These are phyloP conservation scores for Mastacembelus armatus DNA, from an alignment of 2,797 vertebrate genomes.

Conservation along the genomic window DNA sequence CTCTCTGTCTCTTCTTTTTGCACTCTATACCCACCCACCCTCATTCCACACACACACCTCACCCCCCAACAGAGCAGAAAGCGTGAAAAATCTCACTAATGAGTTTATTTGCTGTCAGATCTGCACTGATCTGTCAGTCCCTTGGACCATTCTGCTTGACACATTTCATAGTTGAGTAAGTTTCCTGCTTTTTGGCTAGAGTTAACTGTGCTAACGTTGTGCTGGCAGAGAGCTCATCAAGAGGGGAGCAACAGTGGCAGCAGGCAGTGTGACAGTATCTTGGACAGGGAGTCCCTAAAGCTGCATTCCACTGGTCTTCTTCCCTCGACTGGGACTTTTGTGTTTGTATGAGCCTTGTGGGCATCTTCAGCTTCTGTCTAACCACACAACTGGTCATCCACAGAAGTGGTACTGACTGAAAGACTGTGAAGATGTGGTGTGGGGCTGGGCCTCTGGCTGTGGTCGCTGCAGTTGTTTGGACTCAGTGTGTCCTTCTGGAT, in stretches of 20 bases:
- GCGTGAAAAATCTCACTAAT: constrained; percentile 88
- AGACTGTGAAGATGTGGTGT: constrained; percentile 83
- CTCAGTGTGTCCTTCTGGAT: constrained; percentile 83
- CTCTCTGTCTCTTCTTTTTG: constrained; percentile 68
- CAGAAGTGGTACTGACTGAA: constrained; percentile 44
- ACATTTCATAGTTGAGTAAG: constrained; percentile 88
- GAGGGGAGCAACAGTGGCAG: constrained; percentile 64
- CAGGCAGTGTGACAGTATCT: constrained; percentile 71
- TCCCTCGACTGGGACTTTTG: constrained; percentile 36
- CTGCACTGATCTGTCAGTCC: constrained; percentile 84
- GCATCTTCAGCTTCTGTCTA: constrained; percentile 55
- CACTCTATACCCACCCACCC: constrained; percentile 63
- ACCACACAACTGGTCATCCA: constrained; percentile 22
- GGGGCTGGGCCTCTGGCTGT: constrained; percentile 86
- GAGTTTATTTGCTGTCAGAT: constrained; percentile 89
- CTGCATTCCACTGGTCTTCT: constrained; percentile 61
- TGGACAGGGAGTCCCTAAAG: constrained; percentile 67
- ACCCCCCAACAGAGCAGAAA: constrained; percentile 84
- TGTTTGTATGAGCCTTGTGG: constrained; percentile 40
- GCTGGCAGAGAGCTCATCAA: constrained; percentile 74
- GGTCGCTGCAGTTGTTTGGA: constrained; percentile 86
- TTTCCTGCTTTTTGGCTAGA: constrained; percentile 72
- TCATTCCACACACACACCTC: constrained; percentile 57
- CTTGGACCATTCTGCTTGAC: constrained; percentile 83
- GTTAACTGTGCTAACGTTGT: constrained; percentile 65